Evolutionary conservation across 2,888 invertebrate genomes (phyloP), one percentile per base, ranked within the genome.

Genomic region (Lordiphosa andalusiaca): DNA sequence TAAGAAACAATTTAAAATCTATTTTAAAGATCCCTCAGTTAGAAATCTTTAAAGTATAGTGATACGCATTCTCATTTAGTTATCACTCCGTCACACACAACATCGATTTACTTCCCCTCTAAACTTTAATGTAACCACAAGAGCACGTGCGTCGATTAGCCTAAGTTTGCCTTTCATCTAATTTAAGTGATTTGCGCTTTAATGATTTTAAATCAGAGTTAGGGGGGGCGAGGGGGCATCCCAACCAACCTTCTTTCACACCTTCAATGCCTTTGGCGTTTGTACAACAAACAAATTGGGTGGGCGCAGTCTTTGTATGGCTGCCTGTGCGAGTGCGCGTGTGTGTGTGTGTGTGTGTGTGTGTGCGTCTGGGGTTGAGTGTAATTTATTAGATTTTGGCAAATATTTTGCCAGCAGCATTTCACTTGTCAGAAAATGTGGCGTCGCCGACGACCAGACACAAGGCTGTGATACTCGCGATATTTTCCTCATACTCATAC

Each of bases 341-440:
- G 36, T 52, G 46, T 53, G 51, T 16, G 37, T 41, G 41, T 41
- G 23, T n/a, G 36, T 23, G 10, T n/a, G 30, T 37, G 37, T 19
- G 36, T 52, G 46, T 53, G 51, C 40, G 69, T 39, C 63, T 62
- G 36, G 42, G 39, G 46, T 48, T 60, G 68, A 62, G 61, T 80
- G 69, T 67, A 80, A 80, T 76, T 80, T 76, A 80, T 76, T 73
- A 69, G 61, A 69, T 71, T 76, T 73, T 69, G 67, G 61, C 67
- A 76, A 80, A 76, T 66, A 76, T 76, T 76, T 73, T 73, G 67
- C 60, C 63, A 76, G 58, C 59, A 67, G 67, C 71, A 61, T 65
- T 76, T 73, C 59, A 63, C 71, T 30, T 80, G 74, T 71, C 74
- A 63, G 59, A 71, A 59, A 59, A 57, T 71, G 67, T 52, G 77